Evolutionary conservation across 2,888 invertebrate species (phyloP).

Genomic region (Drosophila nr. perissopoda): DNA sequence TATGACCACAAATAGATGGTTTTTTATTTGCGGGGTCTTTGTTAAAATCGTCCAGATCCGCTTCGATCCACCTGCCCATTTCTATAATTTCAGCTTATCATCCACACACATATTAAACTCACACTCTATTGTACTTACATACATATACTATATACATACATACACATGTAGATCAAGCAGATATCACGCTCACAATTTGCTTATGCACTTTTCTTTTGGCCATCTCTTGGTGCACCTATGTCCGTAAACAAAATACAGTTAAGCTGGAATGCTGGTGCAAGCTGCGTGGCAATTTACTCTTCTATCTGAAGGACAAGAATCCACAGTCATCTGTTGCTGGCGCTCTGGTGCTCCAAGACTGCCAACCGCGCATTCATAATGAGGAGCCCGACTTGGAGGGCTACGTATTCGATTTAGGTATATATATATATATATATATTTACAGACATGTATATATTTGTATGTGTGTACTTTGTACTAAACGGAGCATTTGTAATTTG

Average conservation of each 20-base stretch:
- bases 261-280: constrained; percentile 95
- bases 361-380: constrained; percentile 89
- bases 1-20: background rate
- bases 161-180: constrained; percentile 4
- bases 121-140: background rate
- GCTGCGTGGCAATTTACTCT: constrained; percentile 95
- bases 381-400: constrained; percentile 89
- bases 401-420: constrained; percentile 93
- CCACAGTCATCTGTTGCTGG: constrained; percentile 95
- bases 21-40: constrained; percentile 17
- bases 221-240: constrained; percentile 23
- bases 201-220: constrained; percentile 40
- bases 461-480: background rate
- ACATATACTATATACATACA: background rate
- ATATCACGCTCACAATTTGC: constrained; percentile 38
- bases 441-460: background rate
- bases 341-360: constrained; percentile 94
- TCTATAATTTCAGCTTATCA: constrained; percentile 18
- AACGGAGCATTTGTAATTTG: constrained; percentile 7
- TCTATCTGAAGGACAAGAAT: constrained; percentile 96
- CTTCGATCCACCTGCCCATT: background rate
- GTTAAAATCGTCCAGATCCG: background rate
- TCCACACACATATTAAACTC: background rate
- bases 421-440: background rate
- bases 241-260: constrained; percentile 85